Evolutionary conservation across 2,797 vertebrate genomes (phyloP).

Genomic region (Limnodromus scolopaceus): DNA sequence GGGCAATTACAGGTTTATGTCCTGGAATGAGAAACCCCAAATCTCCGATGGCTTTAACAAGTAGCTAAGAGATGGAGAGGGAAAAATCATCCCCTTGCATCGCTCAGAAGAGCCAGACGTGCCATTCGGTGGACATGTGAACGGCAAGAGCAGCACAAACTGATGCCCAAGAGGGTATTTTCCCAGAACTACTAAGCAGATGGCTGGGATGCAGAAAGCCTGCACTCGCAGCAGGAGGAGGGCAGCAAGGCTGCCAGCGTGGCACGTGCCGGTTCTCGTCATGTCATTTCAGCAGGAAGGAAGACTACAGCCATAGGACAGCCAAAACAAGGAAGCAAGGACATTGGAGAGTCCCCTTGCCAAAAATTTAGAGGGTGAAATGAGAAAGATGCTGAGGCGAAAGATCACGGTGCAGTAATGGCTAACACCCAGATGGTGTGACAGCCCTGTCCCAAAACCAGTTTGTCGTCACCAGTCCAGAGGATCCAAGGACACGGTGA

Average conservation of each 20-base stretch:
- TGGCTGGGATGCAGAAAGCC: neutral
- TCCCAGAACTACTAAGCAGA: neutral
- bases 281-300: neutral
- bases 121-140: neutral
- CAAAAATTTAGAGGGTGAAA: neutral
- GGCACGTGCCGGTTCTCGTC: neutral
- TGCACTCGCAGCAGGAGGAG: neutral
- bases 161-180: neutral
- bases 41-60: neutral
- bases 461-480: neutral
- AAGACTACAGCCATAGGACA: neutral
- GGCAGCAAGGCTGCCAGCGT: neutral
- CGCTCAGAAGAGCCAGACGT: neutral
- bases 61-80: neutral
- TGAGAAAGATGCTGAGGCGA: neutral
- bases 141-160: neutral
- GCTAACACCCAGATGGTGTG: neutral
- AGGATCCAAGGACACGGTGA: neutral
- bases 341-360: fast-evolving
- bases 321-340: neutral
- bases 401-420: neutral
- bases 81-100: neutral
- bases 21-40: neutral
- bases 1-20: neutral
- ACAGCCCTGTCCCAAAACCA: neutral